Base-by-base conservation (phyloP, 2,888 invertebrate genomes). In the Thecophora atra region DNA sequence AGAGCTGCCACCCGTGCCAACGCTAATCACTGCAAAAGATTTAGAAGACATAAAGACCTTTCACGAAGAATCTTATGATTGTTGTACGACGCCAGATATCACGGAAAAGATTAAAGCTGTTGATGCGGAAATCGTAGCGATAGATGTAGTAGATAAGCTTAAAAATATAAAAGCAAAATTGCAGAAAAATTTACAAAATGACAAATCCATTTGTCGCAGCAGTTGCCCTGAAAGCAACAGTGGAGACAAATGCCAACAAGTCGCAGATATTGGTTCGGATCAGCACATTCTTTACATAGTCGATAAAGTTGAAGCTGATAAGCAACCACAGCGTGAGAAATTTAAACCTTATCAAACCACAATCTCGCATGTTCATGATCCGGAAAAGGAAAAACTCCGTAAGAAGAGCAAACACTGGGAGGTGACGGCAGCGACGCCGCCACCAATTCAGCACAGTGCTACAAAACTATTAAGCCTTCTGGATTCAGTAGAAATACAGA, bases 381-480 rank as follows among this genome's bases (percentile, higher is more conserved):
- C 86, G 0, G 79, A 73, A n/a, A 86, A 85, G 73, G 86, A 86
- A 75, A 82, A 82, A 21, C 66, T 71, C 6, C 81, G 86, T 3
- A 85, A 83, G 68, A 77, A 79, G 47, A 79, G 80, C 2, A 84
- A 82, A 73, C 74, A 82, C 74, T 86, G 87, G 86, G 86, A 86
- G 73, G 74, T 81, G 11, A 86, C 87, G 2, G 86, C 86, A 2
- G 86, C 87, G 0, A 87, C 86, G 11, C 86, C 86, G 15, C 85
- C 86, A 13, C 78, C 80, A 0, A 82, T 87, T 63, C 81, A 81
- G 52, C 81, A 85, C 74, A 79, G 78, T 13, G 80, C 78, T 17
- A 73, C 80, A 0, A 81, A 86, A 69, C 47, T 86, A 62, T 75
- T 86, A 42, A 76, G 82, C 2, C 71, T 86, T 37, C 79, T 81